A percentile compares a stretch with the other conserved stretches of the same genome.
phyloP scores from a whole-genome alignment of 2,888 invertebrate species.

The Machimus atricapillus region DNA sequence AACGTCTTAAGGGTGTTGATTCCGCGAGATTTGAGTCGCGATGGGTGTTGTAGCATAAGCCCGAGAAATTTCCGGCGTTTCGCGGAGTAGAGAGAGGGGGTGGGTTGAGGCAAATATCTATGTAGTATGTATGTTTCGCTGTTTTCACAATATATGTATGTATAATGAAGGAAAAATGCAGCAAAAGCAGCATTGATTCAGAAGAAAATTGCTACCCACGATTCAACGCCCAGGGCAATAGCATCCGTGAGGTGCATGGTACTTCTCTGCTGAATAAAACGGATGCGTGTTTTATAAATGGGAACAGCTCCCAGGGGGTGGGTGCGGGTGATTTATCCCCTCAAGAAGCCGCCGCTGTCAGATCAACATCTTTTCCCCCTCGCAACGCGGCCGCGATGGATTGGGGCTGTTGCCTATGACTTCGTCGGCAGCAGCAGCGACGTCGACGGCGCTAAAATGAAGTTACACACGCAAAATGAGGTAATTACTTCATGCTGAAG shows the following conservation, averaged over 20 bases:
- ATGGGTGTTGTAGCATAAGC: neutral
- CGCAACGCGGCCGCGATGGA: neutral
- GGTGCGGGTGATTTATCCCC: neutral
- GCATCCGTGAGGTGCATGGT: neutral
- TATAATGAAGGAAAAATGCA: neutral
- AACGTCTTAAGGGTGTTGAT: neutral
- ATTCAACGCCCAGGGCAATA: neutral
- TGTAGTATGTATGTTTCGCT: neutral
- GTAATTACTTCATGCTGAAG: constrained; percentile 25
- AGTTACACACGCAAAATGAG: constrained; percentile 12
- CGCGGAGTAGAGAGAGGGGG: neutral
- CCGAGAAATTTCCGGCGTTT: neutral
- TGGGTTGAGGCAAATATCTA: neutral
- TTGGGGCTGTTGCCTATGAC: neutral
- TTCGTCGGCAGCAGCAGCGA: neutral
- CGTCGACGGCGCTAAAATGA: neutral
- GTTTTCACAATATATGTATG: neutral
- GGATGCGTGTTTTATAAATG: neutral
- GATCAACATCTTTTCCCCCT: neutral
- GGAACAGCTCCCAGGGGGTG: neutral
- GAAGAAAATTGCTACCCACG: neutral
- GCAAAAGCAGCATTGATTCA: neutral
- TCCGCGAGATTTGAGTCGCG: neutral
- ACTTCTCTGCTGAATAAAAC: neutral
- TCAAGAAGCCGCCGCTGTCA: neutral